These are phyloP conservation scores for Equus quagga DNA, from an alignment of 2,113 vertebrate genomes.

Conservation along the genomic window DNA sequence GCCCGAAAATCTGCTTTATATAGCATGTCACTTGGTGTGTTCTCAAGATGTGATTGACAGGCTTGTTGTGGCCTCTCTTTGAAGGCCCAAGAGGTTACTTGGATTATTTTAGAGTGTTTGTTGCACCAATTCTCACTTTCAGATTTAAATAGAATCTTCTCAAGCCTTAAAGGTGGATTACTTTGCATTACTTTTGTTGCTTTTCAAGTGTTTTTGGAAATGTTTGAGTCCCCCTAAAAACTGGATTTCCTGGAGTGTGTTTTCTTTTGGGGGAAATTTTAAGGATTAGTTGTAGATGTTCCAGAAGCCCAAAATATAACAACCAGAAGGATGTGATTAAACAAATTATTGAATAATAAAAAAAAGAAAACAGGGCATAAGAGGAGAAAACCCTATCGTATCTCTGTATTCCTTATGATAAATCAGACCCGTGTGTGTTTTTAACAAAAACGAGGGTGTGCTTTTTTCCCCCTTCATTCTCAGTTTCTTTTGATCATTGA, in stretches of 20 bases:
- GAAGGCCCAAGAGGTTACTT: slow-evolving; percentile 27
- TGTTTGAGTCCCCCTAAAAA: slow-evolving; percentile 44
- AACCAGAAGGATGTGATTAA: slow-evolving; percentile 54
- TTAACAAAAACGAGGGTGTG: slow-evolving; percentile 78
- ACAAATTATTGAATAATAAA: slow-evolving; percentile 74
- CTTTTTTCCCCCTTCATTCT: slow-evolving; percentile 77
- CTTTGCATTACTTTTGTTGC: slow-evolving; percentile 67
- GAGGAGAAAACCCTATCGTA: slow-evolving; percentile 60
- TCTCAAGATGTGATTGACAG: slow-evolving; percentile 63
- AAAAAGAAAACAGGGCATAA: slow-evolving; percentile 43
- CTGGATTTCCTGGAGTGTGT: slow-evolving; percentile 41
- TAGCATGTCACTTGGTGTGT: not conserved
- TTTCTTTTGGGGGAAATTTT: slow-evolving; percentile 48
- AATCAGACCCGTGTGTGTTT: slow-evolving; percentile 81
- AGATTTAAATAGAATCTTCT: slow-evolving; percentile 64
- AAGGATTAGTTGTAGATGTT: slow-evolving; percentile 42
- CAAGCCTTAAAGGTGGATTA: slow-evolving; percentile 53
- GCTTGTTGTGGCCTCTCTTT: not conserved
- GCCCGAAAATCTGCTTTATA: not conserved
- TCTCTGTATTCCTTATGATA: slow-evolving; percentile 85
- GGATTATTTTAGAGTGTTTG: slow-evolving; percentile 41
- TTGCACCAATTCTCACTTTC: not conserved
- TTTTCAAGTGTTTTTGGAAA: slow-evolving; percentile 64
- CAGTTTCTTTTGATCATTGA: slow-evolving; percentile 96
- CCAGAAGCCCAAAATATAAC: slow-evolving; percentile 46